Conservation (phyloP, 2,797 vertebrate genomes). For the Anguilla obscura region DNA sequence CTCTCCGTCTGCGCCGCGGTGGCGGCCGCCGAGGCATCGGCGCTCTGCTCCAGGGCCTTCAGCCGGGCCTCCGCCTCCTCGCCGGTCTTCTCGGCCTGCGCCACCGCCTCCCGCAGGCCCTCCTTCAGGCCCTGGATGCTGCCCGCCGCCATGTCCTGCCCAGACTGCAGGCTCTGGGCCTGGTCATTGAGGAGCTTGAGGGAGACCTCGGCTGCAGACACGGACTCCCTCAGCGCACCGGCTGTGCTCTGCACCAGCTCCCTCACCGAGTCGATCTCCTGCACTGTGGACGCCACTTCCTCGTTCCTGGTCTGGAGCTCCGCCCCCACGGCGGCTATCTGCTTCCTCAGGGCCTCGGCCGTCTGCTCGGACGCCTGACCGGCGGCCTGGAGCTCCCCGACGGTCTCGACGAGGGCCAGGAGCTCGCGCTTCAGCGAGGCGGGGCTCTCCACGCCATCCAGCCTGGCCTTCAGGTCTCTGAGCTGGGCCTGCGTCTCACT, state of each 20-base stretch:
- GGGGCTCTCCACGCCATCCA: constrained; percentile 72
- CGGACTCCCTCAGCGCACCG: constrained; percentile 70
- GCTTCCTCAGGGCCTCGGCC: constrained; percentile 72
- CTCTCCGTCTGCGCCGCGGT: constrained; percentile 61
- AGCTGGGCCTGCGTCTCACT: constrained; percentile 83
- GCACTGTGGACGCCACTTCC: constrained; percentile 82
- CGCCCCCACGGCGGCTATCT: constrained; percentile 77
- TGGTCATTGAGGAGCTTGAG: constrained; percentile 67
- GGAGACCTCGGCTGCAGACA: constrained; percentile 66
- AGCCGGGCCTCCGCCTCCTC: constrained; percentile 74
- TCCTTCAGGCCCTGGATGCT: constrained; percentile 60
- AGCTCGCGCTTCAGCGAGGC: constrained; percentile 73
- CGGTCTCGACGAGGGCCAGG: constrained; percentile 66
- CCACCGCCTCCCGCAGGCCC: constrained; percentile 52
- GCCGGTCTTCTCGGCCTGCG: constrained; percentile 59
- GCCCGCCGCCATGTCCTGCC: constrained; percentile 59
- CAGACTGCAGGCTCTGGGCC: constrained; percentile 64
- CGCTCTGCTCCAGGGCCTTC: constrained; percentile 70
- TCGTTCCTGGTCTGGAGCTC: constrained; percentile 88
- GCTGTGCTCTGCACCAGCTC: constrained; percentile 68
- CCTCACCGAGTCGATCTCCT: constrained; percentile 81
- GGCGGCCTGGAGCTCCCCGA: constrained; percentile 73
- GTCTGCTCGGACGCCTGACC: constrained; percentile 67
- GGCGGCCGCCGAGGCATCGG: constrained; percentile 55
- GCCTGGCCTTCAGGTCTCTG: constrained; percentile 76